Evolutionary conservation across 2,888 invertebrate genomes (phyloP).

Genomic region (Cephonodes hylas): DNA sequence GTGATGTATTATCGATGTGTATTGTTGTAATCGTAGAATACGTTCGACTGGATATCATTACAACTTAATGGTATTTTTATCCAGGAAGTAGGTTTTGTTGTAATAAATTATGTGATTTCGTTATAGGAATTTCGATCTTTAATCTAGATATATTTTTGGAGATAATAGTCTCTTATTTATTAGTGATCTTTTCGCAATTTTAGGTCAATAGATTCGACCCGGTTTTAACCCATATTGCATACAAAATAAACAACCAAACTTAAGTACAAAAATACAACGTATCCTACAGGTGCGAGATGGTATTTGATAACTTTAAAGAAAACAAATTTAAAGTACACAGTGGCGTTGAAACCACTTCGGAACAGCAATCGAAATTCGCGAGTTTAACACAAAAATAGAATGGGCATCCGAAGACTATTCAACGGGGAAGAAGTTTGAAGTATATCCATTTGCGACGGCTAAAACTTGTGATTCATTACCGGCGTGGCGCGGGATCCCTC

Average conservation of each 20-base stretch:
- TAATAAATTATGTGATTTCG: not conserved
- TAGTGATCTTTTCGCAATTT: too few species aligned
- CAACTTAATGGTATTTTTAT: not conserved
- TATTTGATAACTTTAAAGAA: not conserved
- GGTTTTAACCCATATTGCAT: too few species aligned
- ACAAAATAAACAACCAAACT: too few species aligned
- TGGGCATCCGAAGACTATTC: constrained; percentile 31
- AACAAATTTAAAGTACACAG: not conserved
- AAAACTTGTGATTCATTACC: constrained; percentile 61
- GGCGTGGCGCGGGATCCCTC: constrained; percentile 27
- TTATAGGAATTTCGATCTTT: too few species aligned
- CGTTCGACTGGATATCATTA: not conserved
- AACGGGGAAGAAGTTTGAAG: constrained; percentile 29
- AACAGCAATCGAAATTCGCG: not conserved
- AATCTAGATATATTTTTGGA: too few species aligned
- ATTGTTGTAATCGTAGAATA: constrained; percentile 11
- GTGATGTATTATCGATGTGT: constrained; percentile 10
- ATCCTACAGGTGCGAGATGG: too few species aligned
- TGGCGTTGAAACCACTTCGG: not conserved
- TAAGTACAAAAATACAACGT: too few species aligned
- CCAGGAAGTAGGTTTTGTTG: not conserved
- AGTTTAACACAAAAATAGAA: constrained; percentile 24
- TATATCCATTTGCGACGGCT: constrained; percentile 37
- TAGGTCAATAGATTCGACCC: too few species aligned
- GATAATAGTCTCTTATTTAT: too few species aligned